These are phyloP conservation scores for Ivindomyrus marchei DNA, from an alignment of 2,113 vertebrate species.

Conservation along the genomic window DNA sequence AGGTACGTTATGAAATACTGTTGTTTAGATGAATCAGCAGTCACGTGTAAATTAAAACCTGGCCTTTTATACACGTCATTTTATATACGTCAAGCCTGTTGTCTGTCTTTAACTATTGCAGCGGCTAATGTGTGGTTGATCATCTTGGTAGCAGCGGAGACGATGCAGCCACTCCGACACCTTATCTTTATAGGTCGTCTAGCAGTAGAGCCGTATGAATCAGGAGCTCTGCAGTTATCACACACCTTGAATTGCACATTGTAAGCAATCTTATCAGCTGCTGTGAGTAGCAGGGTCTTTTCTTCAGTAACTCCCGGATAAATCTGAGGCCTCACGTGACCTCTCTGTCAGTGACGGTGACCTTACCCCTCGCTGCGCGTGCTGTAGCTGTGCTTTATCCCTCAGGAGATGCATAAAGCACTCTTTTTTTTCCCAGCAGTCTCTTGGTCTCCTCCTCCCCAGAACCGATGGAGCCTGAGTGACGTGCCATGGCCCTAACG, in stretches of 20 bases:
- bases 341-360: background rate
- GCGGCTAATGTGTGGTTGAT: background rate
- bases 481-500: constrained; percentile 84
- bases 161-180: background rate
- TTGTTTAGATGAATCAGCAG: background rate
- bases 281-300: background rate
- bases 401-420: too few species aligned
- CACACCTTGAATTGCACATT: background rate
- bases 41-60: background rate
- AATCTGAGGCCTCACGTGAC: background rate
- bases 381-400: background rate
- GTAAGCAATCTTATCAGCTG: background rate
- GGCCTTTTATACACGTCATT: background rate
- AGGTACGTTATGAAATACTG: background rate
- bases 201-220: background rate
- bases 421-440: background rate
- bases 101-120: background rate
- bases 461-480: constrained; percentile 83
- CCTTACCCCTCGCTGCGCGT: background rate
- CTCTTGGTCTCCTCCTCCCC: background rate
- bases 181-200: background rate
- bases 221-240: background rate
- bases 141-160: background rate
- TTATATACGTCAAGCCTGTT: background rate
- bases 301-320: background rate